Evolutionary conservation across 2,797 vertebrate species (phyloP).

Genomic region (Graptemys geographica): DNA sequence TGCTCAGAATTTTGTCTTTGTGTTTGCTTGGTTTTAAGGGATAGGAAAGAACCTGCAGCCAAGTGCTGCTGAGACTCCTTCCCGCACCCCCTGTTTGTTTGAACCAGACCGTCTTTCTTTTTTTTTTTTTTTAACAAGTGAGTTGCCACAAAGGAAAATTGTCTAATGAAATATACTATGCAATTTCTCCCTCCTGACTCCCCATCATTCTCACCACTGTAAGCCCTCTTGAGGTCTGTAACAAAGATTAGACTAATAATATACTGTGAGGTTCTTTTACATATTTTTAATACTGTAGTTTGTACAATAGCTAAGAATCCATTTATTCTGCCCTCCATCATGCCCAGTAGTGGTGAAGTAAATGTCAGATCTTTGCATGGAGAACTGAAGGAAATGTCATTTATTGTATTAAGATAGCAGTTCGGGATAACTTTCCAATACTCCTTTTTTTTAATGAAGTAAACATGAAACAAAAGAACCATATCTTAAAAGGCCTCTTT

Average conservation of each 20-base stretch:
- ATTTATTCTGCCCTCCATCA: neutral
- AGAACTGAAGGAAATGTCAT: rapidly evolving
- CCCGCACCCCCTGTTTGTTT: neutral
- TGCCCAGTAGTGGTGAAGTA: neutral
- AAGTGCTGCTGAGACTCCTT: neutral
- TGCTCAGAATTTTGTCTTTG: neutral
- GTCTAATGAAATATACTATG: neutral
- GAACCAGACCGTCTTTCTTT: neutral
- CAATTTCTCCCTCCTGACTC: neutral
- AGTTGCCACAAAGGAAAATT: neutral
- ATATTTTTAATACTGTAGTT: neutral
- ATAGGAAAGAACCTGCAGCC: neutral
- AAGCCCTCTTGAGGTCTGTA: neutral
- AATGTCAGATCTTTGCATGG: neutral
- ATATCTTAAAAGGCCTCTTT: neutral
- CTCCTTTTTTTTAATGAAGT: neutral
- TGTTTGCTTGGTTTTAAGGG: neutral
- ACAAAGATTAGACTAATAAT: neutral
- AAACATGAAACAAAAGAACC: neutral
- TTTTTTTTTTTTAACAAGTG: neutral
- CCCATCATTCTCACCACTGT: neutral
- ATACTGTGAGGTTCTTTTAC: neutral
- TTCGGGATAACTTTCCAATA: neutral
- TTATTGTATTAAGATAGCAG: rapidly evolving
- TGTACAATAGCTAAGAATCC: neutral